These are phyloP conservation scores for Apamea epomidion DNA, from an alignment of 2,888 invertebrate genomes.

Conservation along the genomic window DNA sequence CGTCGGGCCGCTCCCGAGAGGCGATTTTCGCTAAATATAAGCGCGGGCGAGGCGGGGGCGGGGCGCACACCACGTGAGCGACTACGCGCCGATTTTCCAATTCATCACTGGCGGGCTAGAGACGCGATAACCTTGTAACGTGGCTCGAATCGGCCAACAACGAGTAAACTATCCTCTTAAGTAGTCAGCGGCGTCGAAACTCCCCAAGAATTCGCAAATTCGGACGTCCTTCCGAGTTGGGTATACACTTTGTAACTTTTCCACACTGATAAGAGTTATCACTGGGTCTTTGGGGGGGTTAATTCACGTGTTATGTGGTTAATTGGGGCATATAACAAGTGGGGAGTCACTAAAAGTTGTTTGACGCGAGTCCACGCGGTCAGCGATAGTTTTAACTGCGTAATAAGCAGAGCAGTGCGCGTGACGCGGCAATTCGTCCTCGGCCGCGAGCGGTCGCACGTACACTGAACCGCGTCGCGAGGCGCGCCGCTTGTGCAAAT, in stretches of 20 bases:
- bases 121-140: constrained; percentile 90
- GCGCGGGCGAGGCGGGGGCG: constrained; percentile 87
- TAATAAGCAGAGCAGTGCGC: constrained; percentile 85
- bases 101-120: constrained; percentile 89
- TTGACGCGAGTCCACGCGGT: constrained; percentile 86
- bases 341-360: constrained; percentile 69
- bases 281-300: constrained; percentile 72
- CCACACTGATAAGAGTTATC: constrained; percentile 86
- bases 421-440: constrained; percentile 82
- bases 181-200: constrained; percentile 77
- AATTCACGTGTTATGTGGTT: constrained; percentile 62
- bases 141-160: constrained; percentile 84
- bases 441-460: constrained; percentile 86
- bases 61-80: constrained; percentile 89
- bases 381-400: constrained; percentile 86
- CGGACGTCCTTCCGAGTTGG: constrained; percentile 78
- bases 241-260: constrained; percentile 85
- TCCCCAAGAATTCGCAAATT: constrained; percentile 79
- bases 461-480: constrained; percentile 85
- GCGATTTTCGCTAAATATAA: constrained; percentile 91
- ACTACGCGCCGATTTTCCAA: constrained; percentile 91
- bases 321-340: constrained; percentile 59
- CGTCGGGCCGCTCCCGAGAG: constrained; percentile 89
- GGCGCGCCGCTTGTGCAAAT: constrained; percentile 85
- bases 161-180: constrained; percentile 80